Conservation (phyloP, 1,140 invertebrate species). For the Platyura marginata region DNA sequence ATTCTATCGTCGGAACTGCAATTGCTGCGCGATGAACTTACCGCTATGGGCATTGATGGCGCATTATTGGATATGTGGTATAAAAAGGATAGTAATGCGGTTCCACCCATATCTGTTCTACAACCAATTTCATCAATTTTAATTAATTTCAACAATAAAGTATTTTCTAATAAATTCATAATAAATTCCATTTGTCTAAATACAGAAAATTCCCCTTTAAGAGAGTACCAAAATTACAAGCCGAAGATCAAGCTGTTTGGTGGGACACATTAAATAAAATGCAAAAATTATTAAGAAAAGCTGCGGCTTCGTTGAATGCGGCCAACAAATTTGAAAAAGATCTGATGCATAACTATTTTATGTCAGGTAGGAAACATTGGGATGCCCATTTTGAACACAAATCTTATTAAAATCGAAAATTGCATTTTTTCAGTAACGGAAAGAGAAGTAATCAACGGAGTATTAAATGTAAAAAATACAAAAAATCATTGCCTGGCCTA, state of each 20-base stretch:
- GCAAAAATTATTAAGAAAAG: conserved; percentile 86
- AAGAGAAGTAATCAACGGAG: conserved; percentile 88
- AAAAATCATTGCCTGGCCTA: conserved; percentile 95
- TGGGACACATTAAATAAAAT: conserved; percentile 93
- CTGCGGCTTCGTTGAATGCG: conserved; percentile 66
- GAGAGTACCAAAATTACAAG: conserved; percentile 84
- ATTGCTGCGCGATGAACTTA: conserved; percentile 66
- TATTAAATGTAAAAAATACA: conserved; percentile 84
- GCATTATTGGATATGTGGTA: conserved; percentile 87
- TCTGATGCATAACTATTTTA: conserved; percentile 95
- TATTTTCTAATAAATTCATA: no score
- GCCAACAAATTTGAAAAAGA: conserved; percentile 78
- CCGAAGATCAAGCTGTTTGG: conserved; percentile 91
- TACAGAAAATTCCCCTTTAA: conserved; percentile 19
- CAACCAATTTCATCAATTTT: conserved; percentile 95
- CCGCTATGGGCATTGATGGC: conserved; percentile 19
- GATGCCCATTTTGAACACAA: neutral
- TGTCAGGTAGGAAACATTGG: conserved; percentile 60
- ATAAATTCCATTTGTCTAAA: neutral
- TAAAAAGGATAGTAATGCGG: conserved; percentile 87
- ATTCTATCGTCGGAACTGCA: conserved; percentile 83
- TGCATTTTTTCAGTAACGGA: conserved; percentile 82
- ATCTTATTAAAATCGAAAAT: neutral
- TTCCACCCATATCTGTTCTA: conserved; percentile 78
- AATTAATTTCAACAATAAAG: conserved; percentile 97